Conservation (phyloP, 1,140 invertebrate genomes). For the Arion vulgaris region DNA sequence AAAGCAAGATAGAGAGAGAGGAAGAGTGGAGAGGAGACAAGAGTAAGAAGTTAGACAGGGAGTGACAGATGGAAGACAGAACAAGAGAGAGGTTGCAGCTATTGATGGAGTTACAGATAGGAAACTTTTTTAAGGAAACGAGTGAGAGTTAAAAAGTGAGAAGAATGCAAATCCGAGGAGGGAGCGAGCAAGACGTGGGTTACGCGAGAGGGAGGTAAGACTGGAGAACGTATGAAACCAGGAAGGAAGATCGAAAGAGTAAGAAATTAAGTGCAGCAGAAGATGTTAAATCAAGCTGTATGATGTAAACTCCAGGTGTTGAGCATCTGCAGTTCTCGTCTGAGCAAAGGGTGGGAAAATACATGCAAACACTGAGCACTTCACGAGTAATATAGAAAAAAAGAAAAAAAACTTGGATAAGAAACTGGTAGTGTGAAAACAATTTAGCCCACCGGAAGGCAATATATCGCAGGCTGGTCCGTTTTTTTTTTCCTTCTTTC, state of each 20-base stretch:
- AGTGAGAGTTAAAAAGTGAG: background rate
- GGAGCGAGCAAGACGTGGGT: no score
- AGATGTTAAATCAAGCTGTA: no score
- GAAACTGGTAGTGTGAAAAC: background rate
- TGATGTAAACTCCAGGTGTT: background rate
- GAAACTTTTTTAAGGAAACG: background rate
- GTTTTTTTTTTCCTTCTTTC: no score
- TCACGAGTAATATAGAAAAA: background rate
- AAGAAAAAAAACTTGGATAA: background rate
- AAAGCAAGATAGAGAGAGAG: constrained; percentile 19
- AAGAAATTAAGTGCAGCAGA: no score
- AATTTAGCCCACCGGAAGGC: constrained; percentile 8
- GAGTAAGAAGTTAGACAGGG: no score
- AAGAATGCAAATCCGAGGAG: no score
- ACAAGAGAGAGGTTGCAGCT: no score
- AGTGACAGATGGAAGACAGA: no score
- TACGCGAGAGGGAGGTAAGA: no score
- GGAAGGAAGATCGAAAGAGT: no score
- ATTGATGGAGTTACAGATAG: no score
- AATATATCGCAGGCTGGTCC: background rate
- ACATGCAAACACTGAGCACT: constrained; percentile 2
- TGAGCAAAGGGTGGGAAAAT: constrained; percentile 13
- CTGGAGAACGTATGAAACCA: no score
- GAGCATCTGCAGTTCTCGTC: background rate
- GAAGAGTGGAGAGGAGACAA: background rate